Evolutionary conservation across 1,140 invertebrate genomes (phyloP).

Genomic region (Diabrotica undecimpunctata): DNA sequence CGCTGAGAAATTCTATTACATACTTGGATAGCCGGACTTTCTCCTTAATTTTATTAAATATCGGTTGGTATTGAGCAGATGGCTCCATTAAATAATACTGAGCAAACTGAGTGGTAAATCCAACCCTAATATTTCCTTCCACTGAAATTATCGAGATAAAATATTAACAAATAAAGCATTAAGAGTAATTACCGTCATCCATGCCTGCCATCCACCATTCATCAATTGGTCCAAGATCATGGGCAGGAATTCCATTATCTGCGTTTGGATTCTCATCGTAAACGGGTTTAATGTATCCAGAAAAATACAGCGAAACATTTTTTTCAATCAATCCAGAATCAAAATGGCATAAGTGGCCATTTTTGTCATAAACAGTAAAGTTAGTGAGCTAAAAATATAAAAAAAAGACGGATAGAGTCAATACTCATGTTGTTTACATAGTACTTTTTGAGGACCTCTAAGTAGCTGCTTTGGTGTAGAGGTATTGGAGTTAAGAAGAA

Average conservation of each 20-base stretch:
- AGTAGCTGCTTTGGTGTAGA: too few species aligned
- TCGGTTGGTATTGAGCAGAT: slow-evolving; percentile 64
- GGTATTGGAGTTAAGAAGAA: too few species aligned
- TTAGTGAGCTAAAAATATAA: slow-evolving; percentile 38
- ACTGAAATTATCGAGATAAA: too few species aligned
- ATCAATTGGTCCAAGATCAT: slow-evolving; percentile 80
- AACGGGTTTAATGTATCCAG: slow-evolving; percentile 79
- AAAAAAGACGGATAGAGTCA: too few species aligned
- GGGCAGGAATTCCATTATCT: slow-evolving; percentile 70
- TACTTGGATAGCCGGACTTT: slow-evolving; percentile 80
- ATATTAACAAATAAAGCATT: too few species aligned
- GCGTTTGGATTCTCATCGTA: slow-evolving; percentile 68
- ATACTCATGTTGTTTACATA: too few species aligned
- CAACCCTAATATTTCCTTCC: slow-evolving; percentile 67
- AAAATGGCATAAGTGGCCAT: slow-evolving; percentile 76
- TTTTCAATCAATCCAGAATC: slow-evolving; percentile 77
- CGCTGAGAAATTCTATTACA: slow-evolving; percentile 75
- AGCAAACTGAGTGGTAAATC: slow-evolving; percentile 74
- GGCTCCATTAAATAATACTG: slow-evolving; percentile 80
- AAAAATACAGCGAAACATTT: slow-evolving; percentile 67
- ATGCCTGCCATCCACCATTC: slow-evolving; percentile 82
- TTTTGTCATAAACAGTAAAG: slow-evolving; percentile 74
- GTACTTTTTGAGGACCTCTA: too few species aligned
- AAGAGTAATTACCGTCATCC: slow-evolving; percentile 59
- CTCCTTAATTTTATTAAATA: slow-evolving; percentile 69